Percentiles rank a stretch among this genome's conserved stretches.
Evolutionary conservation across 2,797 vertebrate species (phyloP).

Genomic region (Halcyon smyrnensis): DNA sequence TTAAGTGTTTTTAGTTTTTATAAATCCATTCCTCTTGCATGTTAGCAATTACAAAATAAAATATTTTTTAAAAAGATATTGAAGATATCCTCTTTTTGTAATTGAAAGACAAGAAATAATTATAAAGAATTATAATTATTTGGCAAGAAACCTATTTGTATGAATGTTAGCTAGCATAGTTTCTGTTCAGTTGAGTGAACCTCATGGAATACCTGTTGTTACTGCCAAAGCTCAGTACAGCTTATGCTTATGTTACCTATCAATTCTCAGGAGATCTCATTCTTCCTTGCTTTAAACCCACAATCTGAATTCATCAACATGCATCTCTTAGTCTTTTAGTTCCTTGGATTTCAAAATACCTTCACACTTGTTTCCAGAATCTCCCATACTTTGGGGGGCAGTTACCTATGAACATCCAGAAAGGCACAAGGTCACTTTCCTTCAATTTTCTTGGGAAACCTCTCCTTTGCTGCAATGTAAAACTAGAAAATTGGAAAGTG

Average conservation of each 20-base stretch:
- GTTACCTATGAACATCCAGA: background rate
- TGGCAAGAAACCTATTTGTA: background rate
- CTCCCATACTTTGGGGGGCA: background rate
- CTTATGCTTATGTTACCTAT: rapidly evolving
- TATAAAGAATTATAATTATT: background rate
- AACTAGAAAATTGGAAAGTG: background rate
- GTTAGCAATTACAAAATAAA: background rate
- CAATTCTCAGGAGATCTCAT: background rate
- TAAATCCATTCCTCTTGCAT: background rate
- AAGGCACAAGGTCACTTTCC: background rate
- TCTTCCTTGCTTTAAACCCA: background rate
- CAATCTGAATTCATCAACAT: background rate
- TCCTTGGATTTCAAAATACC: background rate
- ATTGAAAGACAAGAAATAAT: background rate
- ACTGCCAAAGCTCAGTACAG: background rate
- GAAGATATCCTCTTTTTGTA: background rate
- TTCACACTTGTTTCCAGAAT: background rate
- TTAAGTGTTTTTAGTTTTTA: background rate
- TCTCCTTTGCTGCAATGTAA: background rate
- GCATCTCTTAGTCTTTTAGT: background rate
- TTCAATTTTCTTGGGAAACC: background rate
- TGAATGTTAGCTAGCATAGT: background rate
- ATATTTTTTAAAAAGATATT: background rate
- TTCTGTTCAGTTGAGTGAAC: background rate
- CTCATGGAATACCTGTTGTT: background rate